A percentile compares a stretch with the other conserved stretches of the same genome.
phyloP scores from a whole-genome alignment of 2,888 invertebrate genomes.

The Chelonus formosanus region DNA sequence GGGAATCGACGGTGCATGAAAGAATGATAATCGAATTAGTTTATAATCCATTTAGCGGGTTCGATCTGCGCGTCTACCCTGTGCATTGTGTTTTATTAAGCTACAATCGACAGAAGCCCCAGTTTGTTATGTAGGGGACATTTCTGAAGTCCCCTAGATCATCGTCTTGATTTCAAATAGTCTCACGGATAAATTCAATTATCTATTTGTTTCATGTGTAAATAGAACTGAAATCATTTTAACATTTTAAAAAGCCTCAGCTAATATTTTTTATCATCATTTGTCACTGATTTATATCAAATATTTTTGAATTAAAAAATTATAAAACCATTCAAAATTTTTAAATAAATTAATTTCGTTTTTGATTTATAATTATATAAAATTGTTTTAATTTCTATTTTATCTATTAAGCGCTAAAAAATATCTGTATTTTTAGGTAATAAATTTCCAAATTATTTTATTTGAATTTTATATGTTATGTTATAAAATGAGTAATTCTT shows the following conservation, averaged over 20 bases:
- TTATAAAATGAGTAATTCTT: too few relatives aligned
- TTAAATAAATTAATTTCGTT: too few relatives aligned
- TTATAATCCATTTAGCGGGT: conserved; percentile 57
- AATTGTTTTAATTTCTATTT: too few relatives aligned
- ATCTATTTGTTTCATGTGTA: background rate
- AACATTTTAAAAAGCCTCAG: background rate
- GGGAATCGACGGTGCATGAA: conserved; percentile 51
- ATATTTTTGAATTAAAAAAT: too few relatives aligned
- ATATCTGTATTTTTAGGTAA: too few relatives aligned
- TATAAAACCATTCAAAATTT: too few relatives aligned
- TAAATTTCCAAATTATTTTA: too few relatives aligned
- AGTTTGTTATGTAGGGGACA: conserved; percentile 12
- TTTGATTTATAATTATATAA: too few relatives aligned
- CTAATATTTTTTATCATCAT: too few relatives aligned
- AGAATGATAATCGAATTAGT: conserved; percentile 57
- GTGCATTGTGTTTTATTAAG: conserved; percentile 52
- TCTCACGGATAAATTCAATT: conserved; percentile 16
- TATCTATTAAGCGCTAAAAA: too few relatives aligned
- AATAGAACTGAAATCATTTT: background rate
- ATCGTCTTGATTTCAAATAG: conserved; percentile 23
- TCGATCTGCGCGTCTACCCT: conserved; percentile 44
- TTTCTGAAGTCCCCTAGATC: conserved; percentile 5
- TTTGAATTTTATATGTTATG: too few relatives aligned
- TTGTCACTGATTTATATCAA: too few relatives aligned
- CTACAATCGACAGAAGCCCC: conserved; percentile 46